Base-by-base conservation (phyloP, 2,888 invertebrate species). In the Trilocha varians region DNA sequence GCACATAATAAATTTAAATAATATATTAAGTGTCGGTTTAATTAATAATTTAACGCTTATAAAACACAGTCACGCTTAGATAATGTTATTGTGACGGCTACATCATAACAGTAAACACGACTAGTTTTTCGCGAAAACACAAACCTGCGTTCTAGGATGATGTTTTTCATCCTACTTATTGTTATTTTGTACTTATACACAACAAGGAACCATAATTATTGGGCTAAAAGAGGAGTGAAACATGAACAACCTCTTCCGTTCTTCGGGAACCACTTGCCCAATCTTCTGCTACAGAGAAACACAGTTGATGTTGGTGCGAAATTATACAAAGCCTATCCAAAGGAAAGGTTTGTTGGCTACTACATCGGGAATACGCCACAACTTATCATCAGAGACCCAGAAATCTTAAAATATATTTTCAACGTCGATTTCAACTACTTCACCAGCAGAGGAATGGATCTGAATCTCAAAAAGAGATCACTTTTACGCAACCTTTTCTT, bases 401-500 rank as follows among this genome's bases (percentile, higher is more conserved):
- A 62, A 14, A 49, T 70, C 1, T 53, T 63, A 3, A 65, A 59
- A 18, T 45, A 46, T 4, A 47, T 71, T 15, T 38, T 70, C 2
- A 48, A 45, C 6, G 45, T 45, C 1, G 67, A 71, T 40, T 71
- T 69, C 14, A 36, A 44, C 0, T 41, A 49, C 33, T 70, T 70
- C 43, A 49, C 56, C 18, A 47, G 49, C 9, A 53, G 70, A n/a
- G 65, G 65, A 3, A 13, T 60, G 2, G 53, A 56, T 33, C 46
- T 54, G 1, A 51, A 54, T 18, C 39, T 44, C 11, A 45, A 48
- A 2, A 55, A 63, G 11, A 65, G 70, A 13, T 69, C 68, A 3
- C 44, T 71, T 16, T 36, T 64, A 11, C 49, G 55, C 11, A 71
- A 71, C 45, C 34, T 71, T 5, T 63, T 70, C 18, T 60, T 65